Conservation (phyloP, 2,888 invertebrate genomes). For the Bedellia somnulentella region DNA sequence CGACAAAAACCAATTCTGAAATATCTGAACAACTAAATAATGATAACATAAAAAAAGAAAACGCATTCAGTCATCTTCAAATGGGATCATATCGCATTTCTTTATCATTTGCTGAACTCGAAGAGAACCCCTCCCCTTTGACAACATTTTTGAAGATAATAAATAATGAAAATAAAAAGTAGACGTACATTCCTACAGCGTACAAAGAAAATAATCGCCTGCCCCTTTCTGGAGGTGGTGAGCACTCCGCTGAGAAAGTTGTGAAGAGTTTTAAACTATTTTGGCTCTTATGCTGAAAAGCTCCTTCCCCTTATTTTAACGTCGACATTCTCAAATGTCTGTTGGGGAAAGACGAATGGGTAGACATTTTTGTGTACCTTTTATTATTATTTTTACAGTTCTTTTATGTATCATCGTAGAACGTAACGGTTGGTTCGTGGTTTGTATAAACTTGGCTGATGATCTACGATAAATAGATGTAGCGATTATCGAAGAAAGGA, state of each 20-base stretch:
- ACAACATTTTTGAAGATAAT: conserved; percentile 30
- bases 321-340: conserved; percentile 56
- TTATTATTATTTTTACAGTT: too few species aligned
- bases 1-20: too few species aligned
- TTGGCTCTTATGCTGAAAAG: conserved; percentile 37
- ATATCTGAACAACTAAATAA: too few species aligned
- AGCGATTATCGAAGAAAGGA: too few species aligned
- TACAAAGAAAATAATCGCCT: conserved; percentile 15
- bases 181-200: conserved; percentile 11
- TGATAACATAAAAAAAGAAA: too few species aligned
- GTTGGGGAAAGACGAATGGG: conserved; percentile 56
- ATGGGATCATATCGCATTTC: too few species aligned
- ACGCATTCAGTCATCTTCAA: too few species aligned
- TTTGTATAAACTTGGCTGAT: too few species aligned
- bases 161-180: conserved; percentile 32
- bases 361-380: conserved; percentile 49
- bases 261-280: conserved; percentile 26
- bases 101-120: too few species aligned
- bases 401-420: too few species aligned
- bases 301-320: conserved; percentile 47
- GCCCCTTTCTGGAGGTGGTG: conserved; percentile 9
- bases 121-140: not conserved
- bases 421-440: too few species aligned
- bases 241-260: conserved; percentile 15
- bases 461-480: too few species aligned